phyloP scores from a whole-genome alignment of 2,888 invertebrate genomes.

The Eupithecia inturbata region DNA sequence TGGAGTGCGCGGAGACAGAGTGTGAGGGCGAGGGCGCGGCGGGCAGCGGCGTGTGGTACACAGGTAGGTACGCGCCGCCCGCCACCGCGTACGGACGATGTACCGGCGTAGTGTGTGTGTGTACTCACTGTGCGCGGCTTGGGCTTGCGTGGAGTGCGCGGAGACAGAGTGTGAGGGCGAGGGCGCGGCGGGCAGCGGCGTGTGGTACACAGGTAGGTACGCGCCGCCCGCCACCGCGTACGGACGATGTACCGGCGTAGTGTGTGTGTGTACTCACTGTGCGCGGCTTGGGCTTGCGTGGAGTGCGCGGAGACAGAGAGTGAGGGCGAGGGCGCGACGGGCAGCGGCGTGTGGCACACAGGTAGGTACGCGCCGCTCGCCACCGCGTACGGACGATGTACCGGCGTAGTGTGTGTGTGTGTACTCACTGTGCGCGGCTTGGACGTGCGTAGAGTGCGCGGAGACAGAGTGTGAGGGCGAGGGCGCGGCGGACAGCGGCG shows the following conservation, averaged over 20 bases:
- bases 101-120: not conserved
- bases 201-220: conserved; percentile 61
- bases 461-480: conserved; percentile 48
- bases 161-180: conserved; percentile 48
- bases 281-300: conserved; percentile 43
- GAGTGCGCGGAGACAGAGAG: conserved; percentile 44
- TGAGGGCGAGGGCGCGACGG: conserved; percentile 56
- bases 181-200: conserved; percentile 60
- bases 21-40: conserved; percentile 54
- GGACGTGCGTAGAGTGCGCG: conserved; percentile 39
- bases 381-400: conserved; percentile 60
- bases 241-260: conserved; percentile 44
- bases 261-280: conserved; percentile 13
- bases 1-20: conserved; percentile 42
- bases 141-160: conserved; percentile 39
- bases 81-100: conserved; percentile 60
- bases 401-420: too few species aligned
- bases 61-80: conserved; percentile 64
- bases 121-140: conserved; percentile 39
- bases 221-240: conserved; percentile 63
- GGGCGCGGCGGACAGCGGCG: conserved; percentile 60
- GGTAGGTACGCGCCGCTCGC: conserved; percentile 63
- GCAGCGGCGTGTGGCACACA: conserved; percentile 58
- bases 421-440: conserved; percentile 39
- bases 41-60: conserved; percentile 60